These are phyloP conservation scores for Holothuria glaberrima DNA, from an alignment of 35 echinoderm and acorn worm species.

Conservation along the genomic window DNA sequence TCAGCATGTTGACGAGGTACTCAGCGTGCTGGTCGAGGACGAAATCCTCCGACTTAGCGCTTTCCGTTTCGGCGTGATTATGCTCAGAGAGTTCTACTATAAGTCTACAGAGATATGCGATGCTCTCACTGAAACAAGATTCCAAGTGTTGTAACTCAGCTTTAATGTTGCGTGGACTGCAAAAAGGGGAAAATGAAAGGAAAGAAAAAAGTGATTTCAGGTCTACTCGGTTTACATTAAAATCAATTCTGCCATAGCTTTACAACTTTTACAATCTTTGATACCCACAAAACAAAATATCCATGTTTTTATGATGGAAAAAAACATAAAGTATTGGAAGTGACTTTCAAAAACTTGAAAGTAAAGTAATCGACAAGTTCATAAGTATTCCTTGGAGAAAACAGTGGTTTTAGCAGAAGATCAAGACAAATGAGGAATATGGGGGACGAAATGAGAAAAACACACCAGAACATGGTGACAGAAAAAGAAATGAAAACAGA, in stretches of 20 bases:
- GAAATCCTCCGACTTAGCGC: slow-evolving; percentile 9
- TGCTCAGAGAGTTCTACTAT: slow-evolving; percentile 59
- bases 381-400: no score
- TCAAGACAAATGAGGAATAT: no score
- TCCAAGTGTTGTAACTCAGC: slow-evolving; percentile 62
- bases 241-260: not conserved
- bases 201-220: not conserved
- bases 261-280: not conserved
- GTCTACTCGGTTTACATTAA: not conserved
- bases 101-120: slow-evolving; percentile 68
- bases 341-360: no score
- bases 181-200: not conserved
- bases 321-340: no score
- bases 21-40: slow-evolving; percentile 32
- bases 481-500: no score
- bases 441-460: no score
- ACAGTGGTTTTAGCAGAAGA: no score
- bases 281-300: not conserved
- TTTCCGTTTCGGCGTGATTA: slow-evolving; percentile 46
- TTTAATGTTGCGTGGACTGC: not conserved
- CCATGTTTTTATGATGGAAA: no score
- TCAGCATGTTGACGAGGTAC: slow-evolving; percentile 62
- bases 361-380: no score
- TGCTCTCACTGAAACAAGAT: slow-evolving; percentile 61
- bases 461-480: no score